These are phyloP conservation scores for Phylloscopus whistleri DNA, from an alignment of 2,113 vertebrate species.

Conservation along the genomic window DNA sequence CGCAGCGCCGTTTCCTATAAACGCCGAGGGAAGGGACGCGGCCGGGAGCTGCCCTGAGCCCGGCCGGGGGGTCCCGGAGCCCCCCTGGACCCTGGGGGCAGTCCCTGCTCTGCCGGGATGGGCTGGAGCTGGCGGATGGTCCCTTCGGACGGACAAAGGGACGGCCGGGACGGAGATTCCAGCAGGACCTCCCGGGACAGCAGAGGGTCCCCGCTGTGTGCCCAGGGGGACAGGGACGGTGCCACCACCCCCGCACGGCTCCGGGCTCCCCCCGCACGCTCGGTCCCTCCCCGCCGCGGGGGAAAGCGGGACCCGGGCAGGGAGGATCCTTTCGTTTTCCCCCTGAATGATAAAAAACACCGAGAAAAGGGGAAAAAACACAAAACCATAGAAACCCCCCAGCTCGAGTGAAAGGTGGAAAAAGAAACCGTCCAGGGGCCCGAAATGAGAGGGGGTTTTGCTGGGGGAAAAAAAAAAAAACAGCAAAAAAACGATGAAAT, in stretches of 20 bases:
- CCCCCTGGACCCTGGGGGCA: rapidly evolving
- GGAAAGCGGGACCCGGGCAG: not conserved
- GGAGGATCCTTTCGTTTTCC: not conserved
- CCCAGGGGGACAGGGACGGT: rapidly evolving
- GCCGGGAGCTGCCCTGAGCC: rapidly evolving
- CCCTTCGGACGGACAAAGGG: rapidly evolving
- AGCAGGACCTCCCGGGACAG: not conserved
- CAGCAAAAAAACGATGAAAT: not conserved
- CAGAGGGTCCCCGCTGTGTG: not conserved
- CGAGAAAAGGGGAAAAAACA: not conserved
- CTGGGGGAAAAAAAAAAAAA: not conserved
- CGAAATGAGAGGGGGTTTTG: not conserved
- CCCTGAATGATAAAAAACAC: not conserved
- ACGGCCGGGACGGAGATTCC: rapidly evolving
- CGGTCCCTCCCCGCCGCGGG: not conserved
- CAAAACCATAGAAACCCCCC: not conserved
- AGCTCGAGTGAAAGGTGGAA: not conserved
- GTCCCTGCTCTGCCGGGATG: rapidly evolving
- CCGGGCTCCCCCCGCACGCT: rapidly evolving
- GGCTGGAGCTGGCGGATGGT: rapidly evolving
- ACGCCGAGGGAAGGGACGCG: not conserved
- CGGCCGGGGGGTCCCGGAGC: not conserved
- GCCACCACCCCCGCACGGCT: no score
- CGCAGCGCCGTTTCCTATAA: conserved; percentile 76
- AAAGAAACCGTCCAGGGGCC: not conserved